Percentiles rank a stretch among this genome's conserved stretches.
Conservation (phyloP, 2,888 invertebrate genomes). For the Pimpla rufipes region DNA sequence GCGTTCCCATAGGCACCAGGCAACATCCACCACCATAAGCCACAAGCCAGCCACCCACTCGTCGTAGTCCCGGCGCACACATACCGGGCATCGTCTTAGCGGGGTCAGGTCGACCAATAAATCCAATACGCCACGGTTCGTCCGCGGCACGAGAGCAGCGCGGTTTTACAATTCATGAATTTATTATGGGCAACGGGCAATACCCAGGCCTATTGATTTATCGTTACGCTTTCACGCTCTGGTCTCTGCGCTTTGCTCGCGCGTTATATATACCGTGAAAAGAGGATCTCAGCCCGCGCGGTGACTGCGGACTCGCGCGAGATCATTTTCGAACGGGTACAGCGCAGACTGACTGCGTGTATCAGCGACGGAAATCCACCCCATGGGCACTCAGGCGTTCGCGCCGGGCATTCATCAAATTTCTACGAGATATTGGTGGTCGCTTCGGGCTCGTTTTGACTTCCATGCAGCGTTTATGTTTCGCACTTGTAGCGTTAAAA, state of each 20-base stretch:
- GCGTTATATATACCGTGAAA: slow-evolving; percentile 21
- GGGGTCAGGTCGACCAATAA: slow-evolving; percentile 85
- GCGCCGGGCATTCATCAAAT: background rate
- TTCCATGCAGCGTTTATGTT: background rate
- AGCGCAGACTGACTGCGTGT: too few relatives aligned
- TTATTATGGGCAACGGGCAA: slow-evolving; percentile 83
- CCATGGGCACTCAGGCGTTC: background rate
- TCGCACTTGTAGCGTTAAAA: too few relatives aligned
- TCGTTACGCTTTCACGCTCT: slow-evolving; percentile 80
- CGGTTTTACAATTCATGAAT: slow-evolving; percentile 85
- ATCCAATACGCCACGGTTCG: slow-evolving; percentile 84
- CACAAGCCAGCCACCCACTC: slow-evolving; percentile 60
- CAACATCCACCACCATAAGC: slow-evolving; percentile 63
- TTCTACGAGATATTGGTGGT: background rate
- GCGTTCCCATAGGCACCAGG: slow-evolving; percentile 43
- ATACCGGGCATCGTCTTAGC: slow-evolving; percentile 79
- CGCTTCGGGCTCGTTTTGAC: background rate
- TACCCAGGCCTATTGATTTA: slow-evolving; percentile 83
- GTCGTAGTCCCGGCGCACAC: slow-evolving; percentile 58
- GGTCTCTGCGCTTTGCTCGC: slow-evolving; percentile 67
- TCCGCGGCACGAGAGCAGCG: slow-evolving; percentile 79
- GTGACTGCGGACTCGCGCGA: slow-evolving; percentile 36
- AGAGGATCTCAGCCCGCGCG: slow-evolving; percentile 39
- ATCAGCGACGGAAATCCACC: background rate
- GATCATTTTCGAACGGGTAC: slow-evolving; percentile 22